A percentile compares a stretch with the other conserved stretches of the same genome.
Evolutionary conservation across 2,888 invertebrate genomes (phyloP).

Genomic region (Calameuta pallipes): DNA sequence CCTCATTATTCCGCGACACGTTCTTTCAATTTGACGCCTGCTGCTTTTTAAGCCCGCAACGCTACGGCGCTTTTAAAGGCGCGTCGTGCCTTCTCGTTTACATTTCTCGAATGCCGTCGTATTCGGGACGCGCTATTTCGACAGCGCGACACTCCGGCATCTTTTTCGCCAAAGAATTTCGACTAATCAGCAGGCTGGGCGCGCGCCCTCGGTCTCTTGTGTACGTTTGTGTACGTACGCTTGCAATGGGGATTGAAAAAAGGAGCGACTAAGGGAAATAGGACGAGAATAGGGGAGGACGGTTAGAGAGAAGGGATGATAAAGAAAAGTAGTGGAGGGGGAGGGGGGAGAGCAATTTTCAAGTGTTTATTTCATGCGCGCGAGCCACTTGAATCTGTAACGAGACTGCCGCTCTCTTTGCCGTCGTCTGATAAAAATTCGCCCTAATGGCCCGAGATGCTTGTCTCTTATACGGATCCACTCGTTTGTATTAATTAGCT

Average conservation of each 20-base stretch:
- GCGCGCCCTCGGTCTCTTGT: slow-evolving; percentile 20
- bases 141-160: background rate
- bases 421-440: background rate
- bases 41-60: background rate
- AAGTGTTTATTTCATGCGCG: background rate
- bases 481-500: slow-evolving; percentile 30
- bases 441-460: slow-evolving; percentile 23
- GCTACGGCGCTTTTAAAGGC: background rate
- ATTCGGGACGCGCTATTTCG: slow-evolving; percentile 1
- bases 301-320: background rate
- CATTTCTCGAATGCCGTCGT: slow-evolving; percentile 4
- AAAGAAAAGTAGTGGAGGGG: background rate
- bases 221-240: background rate
- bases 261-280: slow-evolving; percentile 21
- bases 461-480: slow-evolving; percentile 20
- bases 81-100: slow-evolving; percentile 6
- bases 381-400: background rate
- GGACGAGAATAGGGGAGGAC: slow-evolving; percentile 1
- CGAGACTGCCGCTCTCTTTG: background rate
- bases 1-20: slow-evolving; percentile 3
- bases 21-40: background rate
- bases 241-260: slow-evolving; percentile 13
- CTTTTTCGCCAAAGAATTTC: slow-evolving; percentile 19
- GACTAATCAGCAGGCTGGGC: slow-evolving; percentile 26
- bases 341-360: background rate